phyloP scores from a whole-genome alignment of 35 echinoderm and acorn worm species.

The Strongylocentrotus purpuratus region DNA sequence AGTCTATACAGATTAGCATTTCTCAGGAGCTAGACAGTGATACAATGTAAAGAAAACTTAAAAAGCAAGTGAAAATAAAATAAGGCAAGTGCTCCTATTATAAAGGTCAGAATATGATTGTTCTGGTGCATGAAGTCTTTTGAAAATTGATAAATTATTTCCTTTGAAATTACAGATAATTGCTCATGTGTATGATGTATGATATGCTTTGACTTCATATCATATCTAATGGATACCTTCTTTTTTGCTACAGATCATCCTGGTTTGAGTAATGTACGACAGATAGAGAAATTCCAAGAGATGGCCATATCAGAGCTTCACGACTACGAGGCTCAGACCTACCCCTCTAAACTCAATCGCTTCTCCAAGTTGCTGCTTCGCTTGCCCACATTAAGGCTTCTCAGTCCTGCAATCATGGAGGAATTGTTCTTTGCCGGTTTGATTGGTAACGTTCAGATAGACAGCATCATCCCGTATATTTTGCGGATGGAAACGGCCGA shows the following conservation, averaged over 20 bases:
- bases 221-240: neutral
- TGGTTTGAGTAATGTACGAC: constrained; percentile 77
- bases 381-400: constrained; percentile 79
- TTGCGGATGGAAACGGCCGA: constrained; percentile 98
- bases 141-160: too few species aligned
- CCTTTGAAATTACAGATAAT: too few species aligned
- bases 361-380: constrained; percentile 88
- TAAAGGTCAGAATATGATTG: too few species aligned
- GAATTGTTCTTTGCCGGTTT: constrained; percentile 99
- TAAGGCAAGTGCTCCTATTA: too few species aligned
- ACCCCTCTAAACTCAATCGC: constrained; percentile 79
- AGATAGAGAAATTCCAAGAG: constrained; percentile 97
- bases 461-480: constrained; percentile 99
- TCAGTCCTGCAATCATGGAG: constrained; percentile 97
- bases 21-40: too few species aligned
- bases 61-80: too few species aligned
- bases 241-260: constrained; percentile 83
- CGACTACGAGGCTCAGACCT: constrained; percentile 73
- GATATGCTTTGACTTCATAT: too few species aligned
- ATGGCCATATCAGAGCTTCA: constrained; percentile 79
- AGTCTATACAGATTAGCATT: too few species aligned
- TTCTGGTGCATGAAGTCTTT: too few species aligned
- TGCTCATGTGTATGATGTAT: too few species aligned
- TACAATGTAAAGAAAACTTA: too few species aligned
- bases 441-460: constrained; percentile 98